Conservation (phyloP, 2,113 vertebrate species). For the Elgaria multicarinata region DNA sequence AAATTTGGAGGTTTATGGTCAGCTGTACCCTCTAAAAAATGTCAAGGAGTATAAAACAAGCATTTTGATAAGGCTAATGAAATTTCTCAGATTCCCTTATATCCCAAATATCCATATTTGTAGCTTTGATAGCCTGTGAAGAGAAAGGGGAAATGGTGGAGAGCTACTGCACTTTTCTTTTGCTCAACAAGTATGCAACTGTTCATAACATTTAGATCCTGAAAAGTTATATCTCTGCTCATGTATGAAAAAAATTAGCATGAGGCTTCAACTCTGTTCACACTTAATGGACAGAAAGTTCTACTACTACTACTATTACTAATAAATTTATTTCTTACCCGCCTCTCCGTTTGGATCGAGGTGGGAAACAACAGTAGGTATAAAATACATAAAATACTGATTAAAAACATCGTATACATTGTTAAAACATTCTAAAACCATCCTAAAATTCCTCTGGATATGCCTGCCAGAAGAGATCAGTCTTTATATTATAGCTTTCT, state of each 20-base stretch:
- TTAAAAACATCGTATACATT: no score
- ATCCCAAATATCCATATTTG: not conserved
- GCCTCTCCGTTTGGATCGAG: no score
- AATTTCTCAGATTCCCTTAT: not conserved
- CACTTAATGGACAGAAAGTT: not conserved
- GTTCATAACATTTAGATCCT: not conserved
- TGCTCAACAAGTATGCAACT: not conserved
- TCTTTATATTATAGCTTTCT: no score
- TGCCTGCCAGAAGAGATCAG: no score
- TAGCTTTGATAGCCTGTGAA: not conserved
- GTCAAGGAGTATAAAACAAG: not conserved
- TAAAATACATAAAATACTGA: no score
- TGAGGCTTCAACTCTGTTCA: not conserved
- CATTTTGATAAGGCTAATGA: not conserved
- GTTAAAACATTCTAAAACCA: no score
- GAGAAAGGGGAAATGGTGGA: not conserved
- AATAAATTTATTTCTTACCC: no score
- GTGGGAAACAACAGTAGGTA: no score
- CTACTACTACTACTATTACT: no score
- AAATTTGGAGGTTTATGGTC: not conserved
- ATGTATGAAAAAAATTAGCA: not conserved
- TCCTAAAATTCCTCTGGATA: no score
- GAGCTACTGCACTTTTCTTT: not conserved
- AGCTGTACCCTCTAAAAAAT: not conserved
- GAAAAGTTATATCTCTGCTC: not conserved